Base-by-base conservation (phyloP, 2,888 invertebrate species). In the Abrostola tripartita region DNA sequence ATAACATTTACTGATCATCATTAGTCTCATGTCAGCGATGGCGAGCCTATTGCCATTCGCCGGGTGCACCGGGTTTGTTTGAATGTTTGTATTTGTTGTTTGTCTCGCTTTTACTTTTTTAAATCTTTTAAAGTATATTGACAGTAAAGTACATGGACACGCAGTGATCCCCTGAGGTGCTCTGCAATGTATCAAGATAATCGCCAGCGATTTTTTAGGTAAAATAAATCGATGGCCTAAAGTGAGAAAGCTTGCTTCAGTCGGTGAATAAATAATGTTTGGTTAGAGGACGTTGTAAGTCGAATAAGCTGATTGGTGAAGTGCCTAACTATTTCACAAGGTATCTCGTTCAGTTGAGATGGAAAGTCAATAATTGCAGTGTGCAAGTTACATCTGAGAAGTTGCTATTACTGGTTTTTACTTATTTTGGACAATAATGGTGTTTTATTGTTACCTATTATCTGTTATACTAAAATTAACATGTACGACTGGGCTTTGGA, bases 201-300 rank as follows among this genome's bases (percentile, higher is more conserved):
- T 47, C 24, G 9, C 24, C 44, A 47, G 44, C 9, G 44, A 47
- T 47, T 47, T 47, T 47, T 47, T 14, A 47, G 44, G 44, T 10
- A 24, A 47, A 47, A 47, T 47, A 47, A 47, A 47, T 47, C 44
- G 44, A 47, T 47, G 44, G 24, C 9, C 44, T 47, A 47, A 47
- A 47, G 44, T 47, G 44, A 47, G 44, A 47, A 47, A 47, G 44
- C 24, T 47, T 47, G 24, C 44, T 47, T 24, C 44, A 47, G 44
- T 24, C 24, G 14, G 12, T 47, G 44, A 47, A 47, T 47, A 47
- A 47, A 47, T 47, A 47, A 47, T 47, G 24, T 44, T 44, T 44
- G 44, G 44, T 44, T 8, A 44, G 44, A 6, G 44, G 44, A 47
- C 24, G 44, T 47, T 47, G 14, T 47, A 47, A 47, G 44, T 6